Base-by-base conservation (phyloP, 2,888 invertebrate genomes). In the Tiliacea citrago region DNA sequence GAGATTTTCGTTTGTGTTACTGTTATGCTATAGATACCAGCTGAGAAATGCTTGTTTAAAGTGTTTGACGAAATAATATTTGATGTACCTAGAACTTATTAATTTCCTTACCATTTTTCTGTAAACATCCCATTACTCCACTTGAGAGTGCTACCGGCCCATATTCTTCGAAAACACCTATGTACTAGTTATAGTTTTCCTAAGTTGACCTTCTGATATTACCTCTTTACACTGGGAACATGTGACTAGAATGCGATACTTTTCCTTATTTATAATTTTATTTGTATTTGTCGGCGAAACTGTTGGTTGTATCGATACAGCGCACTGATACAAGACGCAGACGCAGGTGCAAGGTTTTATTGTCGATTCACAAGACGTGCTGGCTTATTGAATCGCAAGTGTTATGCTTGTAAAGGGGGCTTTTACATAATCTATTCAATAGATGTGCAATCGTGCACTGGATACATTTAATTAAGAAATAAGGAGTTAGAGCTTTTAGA, bases 191-290 rank as follows among this genome's bases (percentile, higher is more conserved):
- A 13, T n/a, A 35, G 7, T 3, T 24, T 72, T 18, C 24, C 4
- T 3, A 24, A 47, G 45, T 72, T 35, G 39, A 51, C 58, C 81
- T 86, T 81, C 63, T 81, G 42, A 9, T 3, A 2, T 35, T 60
- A 0, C 2, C 12, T 21, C 47, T 6, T 4, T 21, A 1, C 9
- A n/a, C 0, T 13, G 24, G 6, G 8, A 51, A 70, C 75, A 69
- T 81, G 86, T 81, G 88, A 87, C 81, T 81, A 83, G 87, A 90
- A 87, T 89, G 81, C 82, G 82, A 82, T 83, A 83, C 81, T 83
- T 83, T 84, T 85, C 79, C 82, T 84, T 89, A 82, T 87, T 87
- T 88, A 85, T 88, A 81, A 82, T 83, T 88, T 91, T 90, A 90
- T 90, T 91, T 87, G 84, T 85, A 82, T 82, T 79, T 75, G 85